Base-by-base conservation (phyloP, 1,140 invertebrate species). In the Laupala kohalensis region DNA sequence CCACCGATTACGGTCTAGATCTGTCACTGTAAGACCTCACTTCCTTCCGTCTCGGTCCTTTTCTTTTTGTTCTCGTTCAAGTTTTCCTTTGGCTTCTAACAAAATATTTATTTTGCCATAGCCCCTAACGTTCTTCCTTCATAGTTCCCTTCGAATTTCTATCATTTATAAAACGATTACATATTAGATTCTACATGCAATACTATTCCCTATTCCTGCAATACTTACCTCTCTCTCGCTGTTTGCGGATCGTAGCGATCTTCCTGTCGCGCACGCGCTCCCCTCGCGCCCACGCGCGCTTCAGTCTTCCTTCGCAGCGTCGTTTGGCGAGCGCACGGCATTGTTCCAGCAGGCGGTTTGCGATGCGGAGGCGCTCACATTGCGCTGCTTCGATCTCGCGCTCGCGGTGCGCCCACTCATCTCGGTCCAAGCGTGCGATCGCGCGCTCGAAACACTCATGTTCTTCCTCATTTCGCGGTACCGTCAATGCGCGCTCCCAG, bases 381-480 rank as follows among this genome's bases (percentile, higher is more conserved):
- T 53, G 37, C 9, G 9, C 19, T 19, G 37, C 37, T 19, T 53
- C 37, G 37, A 63, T 62, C 24, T 63, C 70, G 29, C 83, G 78
- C 78, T 91, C 88, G 73, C 88, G 79, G 68, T 86, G 84, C 3
- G 83, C 81, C 89, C 88, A 90, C 77, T 90, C 85, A 28, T 87
- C 83, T 53, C 81, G 77, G 77, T 90, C 88, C 73, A 90, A 83
- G 23, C 85, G 84, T 68, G 83, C 83, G 77, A 89, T 84, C 74
- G 88, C 84, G 71, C 80, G 80, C 26, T 80, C 77, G 64, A 85
- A 78, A 69, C 82, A 82, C 75, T 85, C 83, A 19, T 86, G 80
- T 74, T 86, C 84, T 26, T 78, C 76, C 3, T 78, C 70, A 27
- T 84, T 82, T 76, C 83, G 82, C 69, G 85, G 76, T 3, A 83